phyloP scores from a whole-genome alignment of 1,140 invertebrate genomes.

The Episyrphus balteatus region DNA sequence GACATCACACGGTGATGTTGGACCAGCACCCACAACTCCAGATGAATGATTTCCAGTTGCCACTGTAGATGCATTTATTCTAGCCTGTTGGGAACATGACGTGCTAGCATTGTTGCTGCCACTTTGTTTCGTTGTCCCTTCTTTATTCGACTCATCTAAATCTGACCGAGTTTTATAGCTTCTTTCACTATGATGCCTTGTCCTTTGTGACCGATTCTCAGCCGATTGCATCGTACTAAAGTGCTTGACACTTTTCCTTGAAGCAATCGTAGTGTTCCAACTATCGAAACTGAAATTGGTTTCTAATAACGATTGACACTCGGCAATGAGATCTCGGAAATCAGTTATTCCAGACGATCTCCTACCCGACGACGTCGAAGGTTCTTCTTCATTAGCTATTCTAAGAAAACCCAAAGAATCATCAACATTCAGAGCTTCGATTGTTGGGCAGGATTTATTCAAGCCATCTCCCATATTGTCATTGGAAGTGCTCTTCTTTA shows the following conservation, averaged over 20 bases:
- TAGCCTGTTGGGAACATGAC: conserved; percentile 52
- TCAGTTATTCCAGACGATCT: conserved; percentile 7
- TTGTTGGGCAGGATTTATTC: neutral
- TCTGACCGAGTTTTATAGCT: neutral
- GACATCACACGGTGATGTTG: conserved; percentile 41
- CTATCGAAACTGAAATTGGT: conserved; percentile 10
- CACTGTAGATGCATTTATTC: conserved; percentile 25
- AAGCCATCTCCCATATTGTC: neutral
- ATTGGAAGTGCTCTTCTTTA: conserved; percentile 5
- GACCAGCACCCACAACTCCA: conserved; percentile 20
- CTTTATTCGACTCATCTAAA: neutral
- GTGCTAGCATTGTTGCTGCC: conserved; percentile 14
- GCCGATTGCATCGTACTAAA: conserved; percentile 13
- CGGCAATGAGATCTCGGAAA: conserved; percentile 23
- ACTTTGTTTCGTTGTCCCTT: neutral
- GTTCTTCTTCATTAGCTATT: neutral
- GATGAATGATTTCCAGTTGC: conserved; percentile 26
- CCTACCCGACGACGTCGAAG: neutral
- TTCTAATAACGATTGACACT: conserved; percentile 19
- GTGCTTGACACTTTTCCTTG: conserved; percentile 10
- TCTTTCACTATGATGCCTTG: neutral
- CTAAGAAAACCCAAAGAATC: neutral
- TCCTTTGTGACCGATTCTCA: neutral
- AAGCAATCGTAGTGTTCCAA: conserved; percentile 4
- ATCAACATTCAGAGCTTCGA: neutral